Evolutionary conservation across 2,113 vertebrate species (phyloP).

Genomic region (Salminus brasiliensis): DNA sequence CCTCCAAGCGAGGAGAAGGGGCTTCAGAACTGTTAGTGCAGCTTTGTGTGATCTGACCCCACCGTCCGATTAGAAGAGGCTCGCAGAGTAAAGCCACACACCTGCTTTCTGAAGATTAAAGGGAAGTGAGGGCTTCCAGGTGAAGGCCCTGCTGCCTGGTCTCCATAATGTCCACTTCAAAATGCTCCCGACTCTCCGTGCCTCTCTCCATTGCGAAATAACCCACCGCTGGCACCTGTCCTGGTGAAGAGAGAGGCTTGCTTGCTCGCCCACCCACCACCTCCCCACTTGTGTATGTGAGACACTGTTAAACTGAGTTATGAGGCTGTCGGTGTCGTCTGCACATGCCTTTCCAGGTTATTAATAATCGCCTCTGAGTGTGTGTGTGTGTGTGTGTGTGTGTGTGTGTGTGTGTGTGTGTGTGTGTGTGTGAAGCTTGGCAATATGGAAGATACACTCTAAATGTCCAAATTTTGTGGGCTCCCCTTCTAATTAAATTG

Average conservation of each 20-base stretch:
- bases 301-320: not conserved
- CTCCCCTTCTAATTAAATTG: too few relatives aligned
- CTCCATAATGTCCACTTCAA: not conserved
- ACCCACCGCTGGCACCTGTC: not conserved
- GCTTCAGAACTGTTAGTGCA: too few relatives aligned
- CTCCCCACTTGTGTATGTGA: not conserved
- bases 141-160: not conserved
- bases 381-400: not conserved
- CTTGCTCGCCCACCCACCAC: not conserved
- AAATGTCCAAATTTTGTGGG: too few relatives aligned
- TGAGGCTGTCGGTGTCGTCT: not conserved
- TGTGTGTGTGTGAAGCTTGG: too few relatives aligned
- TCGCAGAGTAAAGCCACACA: not conserved
- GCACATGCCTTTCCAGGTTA: constrained; percentile 15
- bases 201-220: not conserved
- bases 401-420: too few relatives aligned
- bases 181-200: not conserved
- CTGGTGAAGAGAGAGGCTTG: not conserved
- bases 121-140: not conserved
- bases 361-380: not conserved
- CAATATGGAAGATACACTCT: too few relatives aligned
- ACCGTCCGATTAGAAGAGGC: not conserved
- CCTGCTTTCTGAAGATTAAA: not conserved
- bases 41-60: not conserved
- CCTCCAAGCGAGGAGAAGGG: too few relatives aligned